phyloP scores from a whole-genome alignment of 2,113 vertebrate genomes.

The Lasiurus cinereus region DNA sequence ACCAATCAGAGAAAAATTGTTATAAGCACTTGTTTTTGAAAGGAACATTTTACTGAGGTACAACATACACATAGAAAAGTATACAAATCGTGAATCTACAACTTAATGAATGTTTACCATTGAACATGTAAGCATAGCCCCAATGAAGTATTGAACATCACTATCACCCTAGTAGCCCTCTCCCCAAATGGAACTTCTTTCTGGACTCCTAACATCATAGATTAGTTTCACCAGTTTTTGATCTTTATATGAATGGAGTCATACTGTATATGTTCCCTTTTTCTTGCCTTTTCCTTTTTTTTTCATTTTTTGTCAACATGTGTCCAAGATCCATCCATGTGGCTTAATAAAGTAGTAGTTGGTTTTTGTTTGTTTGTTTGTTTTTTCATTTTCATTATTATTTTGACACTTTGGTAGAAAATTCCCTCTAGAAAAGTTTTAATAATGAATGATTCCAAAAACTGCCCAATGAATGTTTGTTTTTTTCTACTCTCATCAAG shows the following conservation, averaged over 20 bases:
- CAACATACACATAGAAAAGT: background rate
- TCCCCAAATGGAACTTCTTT: background rate
- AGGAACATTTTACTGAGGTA: background rate
- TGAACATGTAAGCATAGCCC: background rate
- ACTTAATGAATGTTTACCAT: background rate
- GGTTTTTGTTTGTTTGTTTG: background rate
- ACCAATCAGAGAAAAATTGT: background rate
- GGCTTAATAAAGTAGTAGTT: background rate
- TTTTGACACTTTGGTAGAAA: slow-evolving; percentile 42
- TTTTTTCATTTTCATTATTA: background rate
- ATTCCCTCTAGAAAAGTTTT: background rate
- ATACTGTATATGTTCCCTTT: background rate
- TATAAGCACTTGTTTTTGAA: background rate
- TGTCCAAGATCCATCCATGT: background rate
- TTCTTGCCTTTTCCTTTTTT: background rate
- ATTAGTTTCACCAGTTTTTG: background rate
- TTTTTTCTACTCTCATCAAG: background rate
- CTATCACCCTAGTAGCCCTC: rapidly evolving
- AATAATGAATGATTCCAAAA: background rate
- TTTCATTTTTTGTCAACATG: background rate
- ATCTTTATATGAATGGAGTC: background rate
- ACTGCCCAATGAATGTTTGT: background rate
- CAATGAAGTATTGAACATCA: background rate
- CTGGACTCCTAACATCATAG: background rate
- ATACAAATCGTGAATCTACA: background rate